phyloP scores from a whole-genome alignment of 2,113 vertebrate species.

The Passer domesticus region DNA sequence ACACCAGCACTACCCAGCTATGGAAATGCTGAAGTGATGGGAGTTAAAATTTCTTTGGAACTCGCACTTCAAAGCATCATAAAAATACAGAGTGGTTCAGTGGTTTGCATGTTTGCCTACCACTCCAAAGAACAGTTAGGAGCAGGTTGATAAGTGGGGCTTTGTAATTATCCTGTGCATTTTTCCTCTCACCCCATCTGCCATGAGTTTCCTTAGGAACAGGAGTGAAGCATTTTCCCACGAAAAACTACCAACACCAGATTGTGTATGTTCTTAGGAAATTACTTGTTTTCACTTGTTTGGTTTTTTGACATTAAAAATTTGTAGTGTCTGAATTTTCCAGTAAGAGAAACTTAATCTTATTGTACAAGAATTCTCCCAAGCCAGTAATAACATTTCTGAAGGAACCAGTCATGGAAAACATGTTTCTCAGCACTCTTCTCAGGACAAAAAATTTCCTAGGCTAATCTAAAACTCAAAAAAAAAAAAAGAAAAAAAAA shows the following conservation, averaged over 20 bases:
- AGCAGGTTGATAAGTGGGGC: slow-evolving; percentile 12
- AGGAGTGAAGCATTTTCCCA: slow-evolving; percentile 35
- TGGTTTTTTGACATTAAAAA: slow-evolving; percentile 35
- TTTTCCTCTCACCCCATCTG: slow-evolving; percentile 27
- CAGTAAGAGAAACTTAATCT: slow-evolving; percentile 21
- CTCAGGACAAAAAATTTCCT: neutral
- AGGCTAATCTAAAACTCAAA: neutral
- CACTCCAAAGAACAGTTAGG: slow-evolving; percentile 33
- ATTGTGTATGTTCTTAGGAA: neutral
- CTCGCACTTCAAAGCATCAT: slow-evolving; percentile 35
- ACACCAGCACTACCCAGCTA: neutral
- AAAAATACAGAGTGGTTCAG: neutral
- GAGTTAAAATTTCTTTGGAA: neutral
- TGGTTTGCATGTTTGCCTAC: slow-evolving; percentile 47
- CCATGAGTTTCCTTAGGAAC: slow-evolving; percentile 13
- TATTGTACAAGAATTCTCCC: slow-evolving; percentile 17
- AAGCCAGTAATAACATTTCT: slow-evolving; percentile 57
- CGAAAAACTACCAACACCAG: neutral
- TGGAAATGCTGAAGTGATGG: neutral
- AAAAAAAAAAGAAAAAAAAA: neutral
- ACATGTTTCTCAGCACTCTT: slow-evolving; percentile 4
- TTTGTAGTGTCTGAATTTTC: slow-evolving; percentile 34
- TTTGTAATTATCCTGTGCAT: slow-evolving; percentile 21
- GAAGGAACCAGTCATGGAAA: slow-evolving; percentile 49
- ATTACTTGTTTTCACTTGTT: slow-evolving; percentile 55